phyloP scores from a whole-genome alignment of 2,888 invertebrate genomes.

The Bombyx huttoni region DNA sequence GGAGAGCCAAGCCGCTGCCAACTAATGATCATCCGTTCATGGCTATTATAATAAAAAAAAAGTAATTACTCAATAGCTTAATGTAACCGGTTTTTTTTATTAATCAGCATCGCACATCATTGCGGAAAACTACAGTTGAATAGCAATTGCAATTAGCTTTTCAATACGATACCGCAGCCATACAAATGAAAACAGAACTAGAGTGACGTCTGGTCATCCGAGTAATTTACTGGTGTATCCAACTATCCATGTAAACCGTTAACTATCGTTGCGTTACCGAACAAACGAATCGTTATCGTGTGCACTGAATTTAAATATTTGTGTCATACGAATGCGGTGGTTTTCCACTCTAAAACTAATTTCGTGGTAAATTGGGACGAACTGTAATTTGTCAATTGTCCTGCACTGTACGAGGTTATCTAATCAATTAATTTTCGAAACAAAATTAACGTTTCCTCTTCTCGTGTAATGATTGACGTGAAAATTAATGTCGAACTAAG shows the following conservation, averaged over 20 bases:
- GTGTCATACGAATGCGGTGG: slow-evolving; percentile 29
- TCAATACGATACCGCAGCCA: neutral
- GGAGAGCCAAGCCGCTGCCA: too few species aligned
- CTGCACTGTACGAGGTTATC: neutral
- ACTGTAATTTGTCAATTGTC: slow-evolving; percentile 41
- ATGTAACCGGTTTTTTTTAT: too few species aligned
- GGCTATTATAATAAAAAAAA: too few species aligned
- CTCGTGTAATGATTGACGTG: too few species aligned
- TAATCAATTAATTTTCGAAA: neutral
- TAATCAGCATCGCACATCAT: neutral
- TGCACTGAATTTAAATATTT: slow-evolving; percentile 23
- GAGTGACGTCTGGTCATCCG: slow-evolving; percentile 3
- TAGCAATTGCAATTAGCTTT: neutral
- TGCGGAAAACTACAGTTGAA: neutral
- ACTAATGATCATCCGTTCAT: too few species aligned
- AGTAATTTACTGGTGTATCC: slow-evolving; percentile 6
- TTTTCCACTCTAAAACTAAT: slow-evolving; percentile 42
- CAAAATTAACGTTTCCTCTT: too few species aligned
- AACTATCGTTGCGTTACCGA: slow-evolving; percentile 3
- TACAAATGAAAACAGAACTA: slow-evolving; percentile 1
- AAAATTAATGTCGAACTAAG: too few species aligned
- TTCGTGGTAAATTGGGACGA: slow-evolving; percentile 42
- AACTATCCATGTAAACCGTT: slow-evolving; percentile 3
- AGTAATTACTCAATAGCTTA: too few species aligned
- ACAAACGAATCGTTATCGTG: slow-evolving; percentile 5